A percentile compares a stretch with the other conserved stretches of the same genome.
Evolutionary conservation across 1,140 invertebrate species (phyloP).

Genomic region (Pseudomyrmex cubaensis): DNA sequence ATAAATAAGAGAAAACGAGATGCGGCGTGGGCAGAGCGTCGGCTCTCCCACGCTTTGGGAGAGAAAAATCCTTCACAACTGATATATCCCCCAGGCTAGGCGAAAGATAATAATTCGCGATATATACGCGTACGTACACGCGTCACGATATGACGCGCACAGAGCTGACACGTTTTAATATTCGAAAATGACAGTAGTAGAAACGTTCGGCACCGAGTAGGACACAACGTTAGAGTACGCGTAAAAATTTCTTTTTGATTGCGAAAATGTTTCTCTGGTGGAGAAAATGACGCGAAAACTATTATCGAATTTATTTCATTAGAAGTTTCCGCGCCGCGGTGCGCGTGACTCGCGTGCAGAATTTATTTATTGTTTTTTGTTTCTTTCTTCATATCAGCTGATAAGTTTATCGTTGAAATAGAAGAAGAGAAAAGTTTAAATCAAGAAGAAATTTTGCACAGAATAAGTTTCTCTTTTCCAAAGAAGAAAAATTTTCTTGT

Average conservation of each 20-base stretch:
- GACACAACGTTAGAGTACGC: background rate
- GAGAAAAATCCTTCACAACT: slow-evolving; percentile 45
- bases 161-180: slow-evolving; percentile 16
- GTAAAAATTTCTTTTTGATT: slow-evolving; percentile 17
- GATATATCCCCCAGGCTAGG: background rate
- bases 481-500: background rate
- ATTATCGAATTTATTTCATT: slow-evolving; percentile 2
- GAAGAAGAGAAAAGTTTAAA: background rate
- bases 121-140: slow-evolving; percentile 10
- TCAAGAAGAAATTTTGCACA: too few relatives aligned
- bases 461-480: too few relatives aligned
- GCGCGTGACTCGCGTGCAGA: background rate
- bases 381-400: background rate
- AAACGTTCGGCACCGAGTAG: background rate
- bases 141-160: background rate
- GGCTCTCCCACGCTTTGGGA: slow-evolving; percentile 16
- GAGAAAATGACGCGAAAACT: background rate
- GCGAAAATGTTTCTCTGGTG: background rate
- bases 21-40: background rate
- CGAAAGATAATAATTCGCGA: slow-evolving; percentile 47
- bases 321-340: background rate
- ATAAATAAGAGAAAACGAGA: background rate
- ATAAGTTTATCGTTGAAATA: background rate
- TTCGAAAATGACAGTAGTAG: slow-evolving; percentile 1
- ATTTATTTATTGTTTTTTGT: slow-evolving; percentile 1